Base-by-base conservation (phyloP, 2,113 vertebrate species). In the Sorex fumeus region DNA sequence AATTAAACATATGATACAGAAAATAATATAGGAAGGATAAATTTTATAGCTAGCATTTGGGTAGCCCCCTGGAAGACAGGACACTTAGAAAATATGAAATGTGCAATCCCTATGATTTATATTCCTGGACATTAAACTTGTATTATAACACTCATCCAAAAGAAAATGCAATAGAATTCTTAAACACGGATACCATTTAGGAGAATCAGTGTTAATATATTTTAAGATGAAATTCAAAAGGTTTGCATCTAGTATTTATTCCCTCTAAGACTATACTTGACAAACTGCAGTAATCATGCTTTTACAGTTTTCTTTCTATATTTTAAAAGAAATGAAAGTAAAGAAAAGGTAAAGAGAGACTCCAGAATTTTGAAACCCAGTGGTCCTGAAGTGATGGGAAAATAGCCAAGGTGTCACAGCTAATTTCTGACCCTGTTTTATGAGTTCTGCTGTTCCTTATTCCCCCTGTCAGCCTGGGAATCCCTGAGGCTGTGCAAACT, bases 401-500 rank as follows among this genome's bases (percentile, higher is more conserved):
- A 98, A 96, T 97, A 96, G 97, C 98, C 98, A 98, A 98, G 94
- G 97, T 98, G 98, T 98, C 97, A 97, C 95, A 97, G 98, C 97
- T 98, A 97, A 98, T 98, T 98, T 98, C 97, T 98, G 97, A 97
- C 98, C 97, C 96, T 97, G 97, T 97, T 97, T 97, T 98, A 97
- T 98, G 97, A 97, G 96, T 97, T 98, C 97, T 97, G 97, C 97
- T 98, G 96, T 97, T 98, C 96, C 97, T 97, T 97, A 98, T 97
- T 98, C 97, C 94, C 97, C 96, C 97, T 98, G 97, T 98, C 96
- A 98, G 97, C 98, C 98, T 98, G 97, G 96, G 97, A 98, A 97
- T 98, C 98, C 98, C 98, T 92, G 95, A 98, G 98, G 98, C 97
- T 97, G 97, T 98, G 96, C 97, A 97, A 96, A 98, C 98, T 98